A percentile compares a stretch with the other conserved stretches of the same genome.
Conservation (phyloP, 2,113 vertebrate species). For the Echinops telfairi region DNA sequence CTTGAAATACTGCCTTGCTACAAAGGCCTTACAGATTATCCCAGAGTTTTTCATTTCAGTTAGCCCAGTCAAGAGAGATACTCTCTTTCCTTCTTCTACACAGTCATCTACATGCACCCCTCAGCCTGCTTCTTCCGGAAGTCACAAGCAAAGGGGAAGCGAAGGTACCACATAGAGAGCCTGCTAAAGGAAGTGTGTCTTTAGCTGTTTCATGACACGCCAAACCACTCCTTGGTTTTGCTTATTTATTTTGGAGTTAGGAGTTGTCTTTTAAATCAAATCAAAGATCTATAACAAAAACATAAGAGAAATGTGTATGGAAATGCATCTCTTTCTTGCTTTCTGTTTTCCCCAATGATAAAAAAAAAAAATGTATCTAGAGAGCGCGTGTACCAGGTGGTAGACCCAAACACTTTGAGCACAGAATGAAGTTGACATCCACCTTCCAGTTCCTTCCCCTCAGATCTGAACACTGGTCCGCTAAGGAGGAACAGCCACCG, state of each 20-base stretch:
- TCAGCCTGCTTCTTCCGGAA: constrained; percentile 29
- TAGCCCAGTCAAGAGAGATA: background rate
- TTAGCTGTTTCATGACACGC: background rate
- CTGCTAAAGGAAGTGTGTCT: background rate
- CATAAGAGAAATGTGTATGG: background rate
- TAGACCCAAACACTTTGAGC: background rate
- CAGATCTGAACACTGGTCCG: too few relatives aligned
- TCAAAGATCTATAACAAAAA: constrained; percentile 44
- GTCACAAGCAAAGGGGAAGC: background rate
- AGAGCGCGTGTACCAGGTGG: background rate
- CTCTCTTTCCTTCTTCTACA: background rate
- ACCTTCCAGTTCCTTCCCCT: too few relatives aligned
- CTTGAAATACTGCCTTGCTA: background rate
- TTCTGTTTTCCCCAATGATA: background rate
- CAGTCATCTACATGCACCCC: background rate
- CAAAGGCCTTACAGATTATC: background rate
- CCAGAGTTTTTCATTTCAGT: background rate
- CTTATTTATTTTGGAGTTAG: constrained; percentile 16
- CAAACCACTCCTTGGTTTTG: background rate
- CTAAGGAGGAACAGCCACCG: too few relatives aligned
- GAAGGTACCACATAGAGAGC: background rate
- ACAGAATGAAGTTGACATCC: background rate
- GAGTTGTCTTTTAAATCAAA: constrained; percentile 16
- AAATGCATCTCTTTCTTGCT: background rate
- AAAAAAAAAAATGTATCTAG: background rate